Percentiles rank a stretch among this genome's conserved stretches.
These are phyloP conservation scores for Drosophila paulistorum DNA, from an alignment of 1,140 invertebrate species.

Conservation along the genomic window DNA sequence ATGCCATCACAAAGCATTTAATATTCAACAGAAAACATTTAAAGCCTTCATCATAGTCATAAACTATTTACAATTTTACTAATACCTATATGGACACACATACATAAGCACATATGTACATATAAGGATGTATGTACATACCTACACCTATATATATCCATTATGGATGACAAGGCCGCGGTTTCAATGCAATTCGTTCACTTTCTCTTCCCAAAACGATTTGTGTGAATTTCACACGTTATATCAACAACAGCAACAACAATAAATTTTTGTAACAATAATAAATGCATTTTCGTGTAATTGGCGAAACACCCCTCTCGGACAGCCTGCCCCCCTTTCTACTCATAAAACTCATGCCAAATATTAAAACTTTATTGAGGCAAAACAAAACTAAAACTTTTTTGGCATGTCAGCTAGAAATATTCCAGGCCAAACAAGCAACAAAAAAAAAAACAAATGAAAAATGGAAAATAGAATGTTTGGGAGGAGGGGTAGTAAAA, in stretches of 20 bases:
- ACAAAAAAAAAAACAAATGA: constrained; percentile 3
- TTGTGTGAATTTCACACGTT: constrained; percentile 41
- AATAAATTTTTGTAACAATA: constrained; percentile 50
- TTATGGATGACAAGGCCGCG: constrained; percentile 43
- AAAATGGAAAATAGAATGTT: not conserved
- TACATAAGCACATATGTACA: constrained; percentile 3
- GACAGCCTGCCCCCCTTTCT: not conserved
- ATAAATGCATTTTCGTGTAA: constrained; percentile 78
- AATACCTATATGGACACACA: not conserved
- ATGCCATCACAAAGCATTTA: constrained; percentile 41
- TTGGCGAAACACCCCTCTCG: constrained; percentile 35
- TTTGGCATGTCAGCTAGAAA: constrained; percentile 74
- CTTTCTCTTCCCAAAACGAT: not conserved
- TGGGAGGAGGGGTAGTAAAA: not conserved
- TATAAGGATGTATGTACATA: no score
- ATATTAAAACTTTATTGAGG: constrained; percentile 71
- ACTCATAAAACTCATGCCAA: constrained; percentile 31
- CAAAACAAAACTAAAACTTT: constrained; percentile 51
- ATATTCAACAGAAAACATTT: constrained; percentile 31
- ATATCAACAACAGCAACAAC: constrained; percentile 33
- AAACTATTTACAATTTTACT: constrained; percentile 31
- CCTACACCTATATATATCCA: constrained; percentile 10
- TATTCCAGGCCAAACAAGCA: constrained; percentile 43
- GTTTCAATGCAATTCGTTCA: constrained; percentile 8
- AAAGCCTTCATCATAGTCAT: constrained; percentile 32